phyloP scores from a whole-genome alignment of 2,797 vertebrate genomes.

The Pteropus rufus region DNA sequence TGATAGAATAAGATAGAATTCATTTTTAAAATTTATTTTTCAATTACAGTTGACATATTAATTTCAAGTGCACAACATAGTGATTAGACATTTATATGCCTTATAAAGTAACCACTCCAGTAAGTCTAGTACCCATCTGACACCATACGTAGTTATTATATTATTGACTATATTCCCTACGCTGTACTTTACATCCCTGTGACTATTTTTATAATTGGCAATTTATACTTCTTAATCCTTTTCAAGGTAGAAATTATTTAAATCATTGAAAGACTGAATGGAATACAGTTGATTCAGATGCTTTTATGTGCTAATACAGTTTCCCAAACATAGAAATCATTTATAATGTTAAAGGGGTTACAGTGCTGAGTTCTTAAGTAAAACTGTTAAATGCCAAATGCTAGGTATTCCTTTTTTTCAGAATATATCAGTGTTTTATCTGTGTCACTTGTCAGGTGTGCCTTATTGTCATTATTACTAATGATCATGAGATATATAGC shows the following conservation, averaged over 20 bases:
- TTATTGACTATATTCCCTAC: background rate
- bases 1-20: background rate
- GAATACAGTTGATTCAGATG: background rate
- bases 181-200: background rate
- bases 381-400: background rate
- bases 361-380: background rate
- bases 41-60: background rate
- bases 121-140: background rate
- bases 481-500: background rate
- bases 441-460: accelerated
- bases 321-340: background rate
- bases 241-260: background rate
- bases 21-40: background rate
- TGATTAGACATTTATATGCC: background rate
- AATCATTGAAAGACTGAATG: background rate
- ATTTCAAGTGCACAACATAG: background rate
- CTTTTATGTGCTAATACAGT: background rate
- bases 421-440: background rate
- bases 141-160: background rate
- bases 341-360: background rate
- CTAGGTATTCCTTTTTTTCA: background rate
- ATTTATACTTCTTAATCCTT: background rate
- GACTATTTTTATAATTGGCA: background rate
- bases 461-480: no score
- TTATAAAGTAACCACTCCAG: background rate